Evolutionary conservation across 2,888 invertebrate species (phyloP), one percentile per base, ranked within the genome.

Genomic region (Nowickia ferox): DNA sequence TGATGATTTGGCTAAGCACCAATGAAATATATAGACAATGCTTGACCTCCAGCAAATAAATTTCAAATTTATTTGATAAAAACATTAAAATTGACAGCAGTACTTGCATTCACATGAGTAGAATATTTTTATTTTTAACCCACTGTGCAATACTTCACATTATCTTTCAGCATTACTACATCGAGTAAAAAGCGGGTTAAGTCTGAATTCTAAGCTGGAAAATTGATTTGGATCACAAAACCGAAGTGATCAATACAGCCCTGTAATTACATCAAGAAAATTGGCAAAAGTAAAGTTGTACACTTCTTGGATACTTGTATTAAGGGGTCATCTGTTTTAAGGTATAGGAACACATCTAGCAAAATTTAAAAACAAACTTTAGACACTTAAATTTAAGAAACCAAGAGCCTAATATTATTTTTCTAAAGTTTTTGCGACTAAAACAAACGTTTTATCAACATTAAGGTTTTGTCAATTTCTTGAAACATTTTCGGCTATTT

Each of bases 401-500:
- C 5, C 30, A 30, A 30, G 30, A 30, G 30, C 30, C 30, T 30
- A 30, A 30, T 30, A 30, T 30, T 30, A 30, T 53, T 53, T n/a
- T 53, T n/a, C 17, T 17, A 53, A 9, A n/a, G 17, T 61, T 3
- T 19, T 17, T 19, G 48, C 0, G 4, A 55, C 22, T n/a, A 42
- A 15, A 22, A 55, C 9, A 63, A 63, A 17, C 30, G 0, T 30
- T 30, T 30, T 30, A 13, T 53, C 11, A 9, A 17, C 38, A 13
- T 53, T 30, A 8, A 42, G 44, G 2, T 42, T n/a, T 30, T 44
- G 9, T 42, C 5, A 30, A 19, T 9, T 40, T 61, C 30, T 55
- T 61, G 30, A 68, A 75, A 75, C 68, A 81, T 81, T 79, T 86
- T 77, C 76, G 68, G 65, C 61, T 76, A 53, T 66, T 66, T 84